Evolutionary conservation across 2,797 vertebrate species (phyloP).

Genomic region (Antrozous pallidus): DNA sequence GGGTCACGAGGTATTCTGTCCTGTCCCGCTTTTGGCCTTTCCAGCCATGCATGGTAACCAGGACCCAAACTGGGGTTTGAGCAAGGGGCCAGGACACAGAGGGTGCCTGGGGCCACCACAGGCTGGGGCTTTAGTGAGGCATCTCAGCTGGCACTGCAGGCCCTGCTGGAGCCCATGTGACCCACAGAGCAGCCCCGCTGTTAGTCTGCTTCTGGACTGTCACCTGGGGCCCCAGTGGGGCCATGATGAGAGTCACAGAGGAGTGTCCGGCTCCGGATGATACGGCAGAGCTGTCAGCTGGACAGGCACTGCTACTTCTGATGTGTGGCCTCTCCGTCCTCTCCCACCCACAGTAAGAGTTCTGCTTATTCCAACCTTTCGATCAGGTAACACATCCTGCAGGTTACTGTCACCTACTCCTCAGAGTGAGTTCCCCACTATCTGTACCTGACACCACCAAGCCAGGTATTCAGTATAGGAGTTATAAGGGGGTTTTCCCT

Average conservation of each 20-base stretch:
- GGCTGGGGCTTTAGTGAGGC: fast-evolving
- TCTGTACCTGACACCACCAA: not conserved
- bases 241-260: fast-evolving
- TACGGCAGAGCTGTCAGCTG: fast-evolving
- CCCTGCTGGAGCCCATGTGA: fast-evolving
- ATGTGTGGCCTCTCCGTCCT: fast-evolving
- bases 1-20: fast-evolving
- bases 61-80: not conserved
- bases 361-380: not conserved
- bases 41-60: fast-evolving
- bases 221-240: not conserved
- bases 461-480: fast-evolving
- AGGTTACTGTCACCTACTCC: not conserved
- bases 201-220: not conserved
- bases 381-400: fast-evolving
- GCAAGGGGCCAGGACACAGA: fast-evolving
- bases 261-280: no score
- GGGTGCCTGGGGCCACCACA: fast-evolving
- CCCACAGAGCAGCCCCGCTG: not conserved
- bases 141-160: fast-evolving
- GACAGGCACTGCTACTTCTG: fast-evolving
- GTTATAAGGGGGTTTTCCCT: fast-evolving
- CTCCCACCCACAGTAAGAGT: fast-evolving
- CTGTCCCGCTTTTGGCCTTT: not conserved
- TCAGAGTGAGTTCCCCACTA: not conserved